These are phyloP conservation scores for Rissa tridactyla DNA, from an alignment of 2,113 vertebrate genomes.

Conservation along the genomic window DNA sequence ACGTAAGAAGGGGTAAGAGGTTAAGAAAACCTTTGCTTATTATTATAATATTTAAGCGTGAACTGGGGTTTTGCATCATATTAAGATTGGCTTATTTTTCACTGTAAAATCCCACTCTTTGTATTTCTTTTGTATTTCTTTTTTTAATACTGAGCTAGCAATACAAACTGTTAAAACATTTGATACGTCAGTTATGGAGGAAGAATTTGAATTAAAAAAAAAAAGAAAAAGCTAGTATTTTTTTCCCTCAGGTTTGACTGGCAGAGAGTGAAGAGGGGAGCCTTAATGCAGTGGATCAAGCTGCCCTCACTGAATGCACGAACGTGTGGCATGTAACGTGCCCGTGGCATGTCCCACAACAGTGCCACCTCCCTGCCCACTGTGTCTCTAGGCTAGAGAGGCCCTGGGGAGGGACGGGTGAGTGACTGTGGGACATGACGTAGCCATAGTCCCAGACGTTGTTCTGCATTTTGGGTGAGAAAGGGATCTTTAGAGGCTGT, in stretches of 20 bases:
- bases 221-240: not conserved
- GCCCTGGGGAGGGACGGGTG: not conserved
- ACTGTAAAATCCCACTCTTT: not conserved
- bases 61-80: not conserved
- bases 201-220: not conserved
- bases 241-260: not conserved
- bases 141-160: not conserved
- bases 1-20: not conserved
- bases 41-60: not conserved
- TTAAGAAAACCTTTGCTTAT: not conserved
- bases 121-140: not conserved
- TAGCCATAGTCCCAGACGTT: not conserved
- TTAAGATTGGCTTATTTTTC: not conserved
- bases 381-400: accelerated
- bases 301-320: accelerated
- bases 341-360: accelerated
- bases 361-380: not conserved
- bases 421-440: not conserved
- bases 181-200: not conserved
- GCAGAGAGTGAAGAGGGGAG: not conserved
- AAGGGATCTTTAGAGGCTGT: not conserved
- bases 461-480: not conserved
- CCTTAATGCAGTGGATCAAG: no score
- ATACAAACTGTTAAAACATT: not conserved
- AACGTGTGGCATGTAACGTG: accelerated